phyloP scores from a whole-genome alignment of 2,888 invertebrate genomes.

The Melanostoma scalare region DNA sequence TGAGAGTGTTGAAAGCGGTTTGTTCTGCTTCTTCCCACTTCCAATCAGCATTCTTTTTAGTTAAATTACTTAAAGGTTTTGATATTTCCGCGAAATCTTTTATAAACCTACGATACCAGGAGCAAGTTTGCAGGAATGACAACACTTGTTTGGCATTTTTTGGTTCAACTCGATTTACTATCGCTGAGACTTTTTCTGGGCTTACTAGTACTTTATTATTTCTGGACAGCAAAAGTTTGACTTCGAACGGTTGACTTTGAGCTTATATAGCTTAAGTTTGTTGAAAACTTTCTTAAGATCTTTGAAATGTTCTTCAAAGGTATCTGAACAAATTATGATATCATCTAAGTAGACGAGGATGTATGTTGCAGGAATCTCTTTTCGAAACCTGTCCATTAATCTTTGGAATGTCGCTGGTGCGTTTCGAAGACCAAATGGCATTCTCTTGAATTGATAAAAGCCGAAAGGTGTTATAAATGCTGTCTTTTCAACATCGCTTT shows the following conservation, averaged over 20 bases:
- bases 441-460: slow-evolving; percentile 75
- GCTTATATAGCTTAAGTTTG: background rate
- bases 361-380: slow-evolving; percentile 18
- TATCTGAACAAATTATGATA: slow-evolving; percentile 72
- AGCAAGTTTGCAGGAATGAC: slow-evolving; percentile 65
- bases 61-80: slow-evolving; percentile 75
- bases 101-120: slow-evolving; percentile 66
- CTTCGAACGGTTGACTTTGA: slow-evolving; percentile 72
- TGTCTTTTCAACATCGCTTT: background rate
- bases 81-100: slow-evolving; percentile 69
- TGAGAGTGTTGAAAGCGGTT: slow-evolving; percentile 8
- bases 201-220: slow-evolving; percentile 12
- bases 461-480: slow-evolving; percentile 74
- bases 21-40: slow-evolving; percentile 15
- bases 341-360: slow-evolving; percentile 75
- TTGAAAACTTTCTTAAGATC: slow-evolving; percentile 44
- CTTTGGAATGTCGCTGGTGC: slow-evolving; percentile 75
- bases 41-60: slow-evolving; percentile 68
- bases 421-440: slow-evolving; percentile 77
- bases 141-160: slow-evolving; percentile 67
- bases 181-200: slow-evolving; percentile 69
- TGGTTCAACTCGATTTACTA: slow-evolving; percentile 69
- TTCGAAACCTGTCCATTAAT: slow-evolving; percentile 38
- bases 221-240: slow-evolving; percentile 60
- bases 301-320: slow-evolving; percentile 68